Percentiles rank a stretch among this genome's conserved stretches.
phyloP scores from a whole-genome alignment of 2,888 invertebrate species.

The Polymixis lichenea region DNA sequence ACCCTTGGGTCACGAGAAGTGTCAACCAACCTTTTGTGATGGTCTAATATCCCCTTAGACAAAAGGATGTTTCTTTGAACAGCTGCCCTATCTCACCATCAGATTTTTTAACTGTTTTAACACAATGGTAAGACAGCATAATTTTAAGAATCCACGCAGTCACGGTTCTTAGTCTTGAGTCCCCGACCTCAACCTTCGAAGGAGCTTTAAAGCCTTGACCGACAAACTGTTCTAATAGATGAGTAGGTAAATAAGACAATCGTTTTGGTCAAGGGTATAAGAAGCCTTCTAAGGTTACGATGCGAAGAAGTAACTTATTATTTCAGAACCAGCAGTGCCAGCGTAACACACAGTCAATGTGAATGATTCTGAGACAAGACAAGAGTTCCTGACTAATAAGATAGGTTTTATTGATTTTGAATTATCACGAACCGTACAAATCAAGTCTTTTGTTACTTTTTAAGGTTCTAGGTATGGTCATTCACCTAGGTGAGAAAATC shows the following conservation, averaged over 20 bases:
- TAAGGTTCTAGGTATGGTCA: background rate
- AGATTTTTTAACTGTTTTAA: background rate
- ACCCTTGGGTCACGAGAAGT: no score
- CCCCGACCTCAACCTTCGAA: background rate
- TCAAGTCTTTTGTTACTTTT: background rate
- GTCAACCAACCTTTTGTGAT: no score
- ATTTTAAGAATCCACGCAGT: background rate
- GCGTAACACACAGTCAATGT: no score
- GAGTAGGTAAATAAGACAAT: background rate
- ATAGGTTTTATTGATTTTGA: no score
- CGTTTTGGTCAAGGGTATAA: background rate
- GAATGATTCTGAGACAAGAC: no score
- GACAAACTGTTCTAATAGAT: constrained; percentile 1
- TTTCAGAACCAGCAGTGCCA: background rate
- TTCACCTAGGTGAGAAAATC: background rate
- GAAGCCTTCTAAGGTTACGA: background rate
- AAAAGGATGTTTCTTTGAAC: background rate
- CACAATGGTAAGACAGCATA: no score
- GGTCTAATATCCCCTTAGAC: no score
- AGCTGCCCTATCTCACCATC: background rate
- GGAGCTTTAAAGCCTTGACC: background rate
- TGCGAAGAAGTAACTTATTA: background rate
- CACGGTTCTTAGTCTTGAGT: background rate
- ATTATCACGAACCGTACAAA: background rate
- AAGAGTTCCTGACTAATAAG: no score